Percentiles rank a stretch among this genome's conserved stretches.
Conservation (phyloP, 2,797 vertebrate genomes). For the Discoglossus pictus region DNA sequence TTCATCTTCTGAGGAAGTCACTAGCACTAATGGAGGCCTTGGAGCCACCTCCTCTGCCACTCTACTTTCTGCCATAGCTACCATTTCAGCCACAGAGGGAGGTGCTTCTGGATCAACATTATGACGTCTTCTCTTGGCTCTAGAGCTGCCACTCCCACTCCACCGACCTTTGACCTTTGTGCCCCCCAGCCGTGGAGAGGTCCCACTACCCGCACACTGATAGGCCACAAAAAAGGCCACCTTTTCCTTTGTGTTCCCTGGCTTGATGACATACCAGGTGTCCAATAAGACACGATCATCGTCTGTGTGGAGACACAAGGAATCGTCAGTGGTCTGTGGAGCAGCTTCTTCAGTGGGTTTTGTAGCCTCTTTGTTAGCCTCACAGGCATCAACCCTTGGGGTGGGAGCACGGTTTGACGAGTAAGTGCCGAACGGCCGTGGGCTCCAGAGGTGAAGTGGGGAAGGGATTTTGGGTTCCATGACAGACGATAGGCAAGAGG, state of each 20-base stretch:
- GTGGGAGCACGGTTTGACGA: slow-evolving; percentile 81
- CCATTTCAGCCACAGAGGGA: slow-evolving; percentile 93
- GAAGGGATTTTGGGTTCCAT: slow-evolving; percentile 92
- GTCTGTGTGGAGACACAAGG: slow-evolving; percentile 48
- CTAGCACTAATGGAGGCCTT: slow-evolving; percentile 43
- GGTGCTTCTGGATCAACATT: slow-evolving; percentile 82
- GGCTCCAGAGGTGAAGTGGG: slow-evolving; percentile 93
- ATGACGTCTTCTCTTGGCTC: slow-evolving; percentile 87
- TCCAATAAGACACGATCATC: slow-evolving; percentile 90
- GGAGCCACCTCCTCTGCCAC: slow-evolving; percentile 75
- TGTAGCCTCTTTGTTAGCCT: slow-evolving; percentile 47
- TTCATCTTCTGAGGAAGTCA: slow-evolving; percentile 20
- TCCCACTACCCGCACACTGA: slow-evolving; percentile 80
- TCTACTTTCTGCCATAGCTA: slow-evolving; percentile 89
- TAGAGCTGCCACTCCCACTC: slow-evolving; percentile 90
- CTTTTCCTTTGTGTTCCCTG: slow-evolving; percentile 96
- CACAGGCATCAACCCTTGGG: slow-evolving; percentile 51
- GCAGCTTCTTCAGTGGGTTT: slow-evolving; percentile 77
- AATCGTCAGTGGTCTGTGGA: slow-evolving; percentile 51
- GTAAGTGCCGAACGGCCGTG: slow-evolving; percentile 89
- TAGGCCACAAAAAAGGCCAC: slow-evolving; percentile 96
- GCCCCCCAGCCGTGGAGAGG: slow-evolving; percentile 76
- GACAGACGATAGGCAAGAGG: slow-evolving; percentile 57
- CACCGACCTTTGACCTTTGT: slow-evolving; percentile 96
- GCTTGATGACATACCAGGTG: slow-evolving; percentile 97